Percentiles rank a stretch among this genome's conserved stretches.
Evolutionary conservation across 2,797 vertebrate species (phyloP).

Genomic region (Premnoplex brunnescens): DNA sequence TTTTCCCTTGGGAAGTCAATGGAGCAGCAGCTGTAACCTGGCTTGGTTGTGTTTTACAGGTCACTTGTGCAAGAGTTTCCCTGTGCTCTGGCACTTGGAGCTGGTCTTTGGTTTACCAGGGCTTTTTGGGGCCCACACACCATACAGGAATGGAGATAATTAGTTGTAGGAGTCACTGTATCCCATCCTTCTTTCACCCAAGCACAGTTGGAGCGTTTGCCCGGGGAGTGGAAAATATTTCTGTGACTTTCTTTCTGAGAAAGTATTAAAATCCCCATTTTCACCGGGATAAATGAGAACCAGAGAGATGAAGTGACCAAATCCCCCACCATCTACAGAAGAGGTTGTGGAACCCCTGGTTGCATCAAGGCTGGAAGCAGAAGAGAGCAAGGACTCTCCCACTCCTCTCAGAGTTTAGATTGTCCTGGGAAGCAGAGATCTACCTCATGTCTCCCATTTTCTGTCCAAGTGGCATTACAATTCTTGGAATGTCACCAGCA

Average conservation of each 20-base stretch:
- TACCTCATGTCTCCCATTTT: not conserved
- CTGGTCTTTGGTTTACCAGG: not conserved
- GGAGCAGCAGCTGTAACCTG: not conserved
- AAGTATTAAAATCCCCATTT: not conserved
- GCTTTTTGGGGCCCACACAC: not conserved
- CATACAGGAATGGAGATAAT: not conserved
- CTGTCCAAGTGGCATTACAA: not conserved
- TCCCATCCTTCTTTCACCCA: not conserved
- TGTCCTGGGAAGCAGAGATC: not conserved
- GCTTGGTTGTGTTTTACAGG: not conserved
- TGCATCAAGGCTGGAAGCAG: not conserved
- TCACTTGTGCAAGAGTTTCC: not conserved
- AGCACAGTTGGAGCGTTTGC: not conserved
- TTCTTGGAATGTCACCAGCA: not conserved
- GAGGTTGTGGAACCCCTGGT: not conserved
- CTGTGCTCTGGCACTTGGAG: not conserved
- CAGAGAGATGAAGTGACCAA: not conserved
- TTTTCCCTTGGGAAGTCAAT: not conserved
- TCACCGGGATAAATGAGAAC: not conserved
- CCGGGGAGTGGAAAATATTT: not conserved
- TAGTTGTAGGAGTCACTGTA: not conserved
- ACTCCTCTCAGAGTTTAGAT: not conserved
- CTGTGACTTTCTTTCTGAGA: not conserved
- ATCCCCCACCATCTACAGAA: not conserved
- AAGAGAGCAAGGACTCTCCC: not conserved